Evolutionary conservation across 2,888 invertebrate species (phyloP), one percentile per base, ranked within the genome.

Genomic region (Cepaea hortensis): DNA sequence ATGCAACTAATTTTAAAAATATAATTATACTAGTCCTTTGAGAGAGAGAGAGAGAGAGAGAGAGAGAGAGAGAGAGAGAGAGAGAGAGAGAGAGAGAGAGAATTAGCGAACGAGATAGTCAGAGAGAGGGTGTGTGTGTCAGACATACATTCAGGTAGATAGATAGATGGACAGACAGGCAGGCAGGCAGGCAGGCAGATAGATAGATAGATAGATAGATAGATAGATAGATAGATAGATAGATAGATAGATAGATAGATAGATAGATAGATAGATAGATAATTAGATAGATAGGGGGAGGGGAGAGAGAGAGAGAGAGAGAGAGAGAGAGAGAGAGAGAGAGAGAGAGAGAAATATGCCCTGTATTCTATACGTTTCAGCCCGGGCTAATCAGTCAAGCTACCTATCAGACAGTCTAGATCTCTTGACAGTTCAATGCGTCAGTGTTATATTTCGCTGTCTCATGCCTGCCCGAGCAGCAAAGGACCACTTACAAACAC

Each of bases 161-260:
- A 65, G 65, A 65, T 65, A 65, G 65, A 65, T 65, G 35, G 35
- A 35, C 35, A 35, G 35, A 35, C 35, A 1, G 35, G 35, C 1
- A 1, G 35, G 35, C 35, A 1, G 35, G 1, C 35, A 1, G 35
- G 1, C 35, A 1, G 35, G 1, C 35, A 1, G 35, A 35, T 35
- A 35, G 35, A 35, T 35, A 35, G 35, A 35, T 35, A 65, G 65
- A 65, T 65, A 65, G 65, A 65, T 65, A 65, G 65, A 65, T 65
- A 65, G 65, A 65, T 65, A 65, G 65, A 65, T 65, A 65, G 65
- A 65, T 65, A 65, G 65, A 65, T 65, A 65, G 65, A 65, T 65
- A 65, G 65, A 65, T 65, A 65, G 65, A 65, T 65, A 65, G 65
- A 65, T 65, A 65, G 65, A 65, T 65, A 65, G 65, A 65, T 65